Base-by-base conservation (phyloP, 2,797 vertebrate species). In the Spinibarbus caldwelli region DNA sequence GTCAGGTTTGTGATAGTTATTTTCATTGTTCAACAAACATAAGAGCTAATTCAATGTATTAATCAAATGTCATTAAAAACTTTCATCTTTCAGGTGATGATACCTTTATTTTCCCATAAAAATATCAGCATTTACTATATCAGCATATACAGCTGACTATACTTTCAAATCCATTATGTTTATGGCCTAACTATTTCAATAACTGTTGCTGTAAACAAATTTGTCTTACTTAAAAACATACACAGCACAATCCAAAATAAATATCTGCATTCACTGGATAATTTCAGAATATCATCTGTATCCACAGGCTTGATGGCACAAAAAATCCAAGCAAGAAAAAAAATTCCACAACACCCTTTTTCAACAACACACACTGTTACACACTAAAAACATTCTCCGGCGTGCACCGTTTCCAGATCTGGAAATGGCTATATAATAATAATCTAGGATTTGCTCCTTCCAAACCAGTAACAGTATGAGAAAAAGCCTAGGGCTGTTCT, bases 391-490 rank as follows among this genome's bases (percentile, higher is more conserved):
- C 41, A 64, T 49, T 47, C 21, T 38, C n/a, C 15, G 8, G 36
- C 12, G 14, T 43, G 17, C 19, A 81, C 52, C n/a, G n/a, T n/a
- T n/a, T n/a, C n/a, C n/a, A n/a, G n/a, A n/a, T n/a, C n/a, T n/a
- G n/a, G n/a, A n/a, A n/a, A n/a, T n/a, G n/a, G 57, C 72, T 54
- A 41, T 83, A 38, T 49, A 67, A 83, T 38, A 67, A 83, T 57
- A n/a, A 67, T 45, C n/a, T 41, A 45, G 5, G 64, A 78, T 57
- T 54, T 26, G 15, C 23, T 41, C 17, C 31, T 57, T 78, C 6
- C 26, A 45, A 78, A 45, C 36, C 26, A 70, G 31, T 34, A 54
- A 14, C 29, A 34, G 43, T 34, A 62, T 34, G 49, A 54, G 38
- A 70, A 54, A 77, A 76, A 43, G 62, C 59, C 64, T 19, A 43